These are phyloP conservation scores for Pica pica DNA, from an alignment of 2,113 vertebrate species.

Conservation along the genomic window DNA sequence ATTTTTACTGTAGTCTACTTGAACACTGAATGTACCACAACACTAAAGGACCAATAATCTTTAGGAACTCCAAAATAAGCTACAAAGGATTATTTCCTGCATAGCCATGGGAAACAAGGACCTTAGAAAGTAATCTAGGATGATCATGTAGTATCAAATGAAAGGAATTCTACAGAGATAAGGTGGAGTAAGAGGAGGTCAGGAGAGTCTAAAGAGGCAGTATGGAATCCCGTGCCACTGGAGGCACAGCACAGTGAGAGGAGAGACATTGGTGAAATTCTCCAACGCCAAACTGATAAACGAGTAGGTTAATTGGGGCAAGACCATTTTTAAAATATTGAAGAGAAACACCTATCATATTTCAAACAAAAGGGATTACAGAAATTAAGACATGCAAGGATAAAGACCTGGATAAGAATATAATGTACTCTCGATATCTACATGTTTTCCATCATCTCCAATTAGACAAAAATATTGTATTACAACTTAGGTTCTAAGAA, in stretches of 20 bases:
- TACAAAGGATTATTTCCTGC: background rate
- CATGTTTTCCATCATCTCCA: background rate
- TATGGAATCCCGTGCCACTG: background rate
- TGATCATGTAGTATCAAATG: background rate
- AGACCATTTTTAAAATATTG: background rate
- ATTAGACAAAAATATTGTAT: background rate
- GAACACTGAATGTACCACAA: background rate
- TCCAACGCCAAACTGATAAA: background rate
- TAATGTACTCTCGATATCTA: background rate
- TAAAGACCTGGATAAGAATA: background rate
- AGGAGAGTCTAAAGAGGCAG: background rate
- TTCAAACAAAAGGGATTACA: background rate
- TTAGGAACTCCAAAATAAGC: background rate
- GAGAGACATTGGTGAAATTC: background rate
- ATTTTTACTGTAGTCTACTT: background rate
- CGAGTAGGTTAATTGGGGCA: background rate
- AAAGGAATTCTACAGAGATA: background rate
- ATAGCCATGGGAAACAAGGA: background rate
- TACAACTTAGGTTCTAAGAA: background rate
- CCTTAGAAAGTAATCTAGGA: background rate
- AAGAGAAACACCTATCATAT: background rate
- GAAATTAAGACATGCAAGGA: background rate
- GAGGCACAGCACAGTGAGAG: background rate
- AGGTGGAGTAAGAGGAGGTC: background rate
- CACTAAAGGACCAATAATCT: background rate